A percentile compares a stretch with the other conserved stretches of the same genome.
phyloP scores from a whole-genome alignment of 2,113 vertebrate genomes.

The Xiphias gladius region DNA sequence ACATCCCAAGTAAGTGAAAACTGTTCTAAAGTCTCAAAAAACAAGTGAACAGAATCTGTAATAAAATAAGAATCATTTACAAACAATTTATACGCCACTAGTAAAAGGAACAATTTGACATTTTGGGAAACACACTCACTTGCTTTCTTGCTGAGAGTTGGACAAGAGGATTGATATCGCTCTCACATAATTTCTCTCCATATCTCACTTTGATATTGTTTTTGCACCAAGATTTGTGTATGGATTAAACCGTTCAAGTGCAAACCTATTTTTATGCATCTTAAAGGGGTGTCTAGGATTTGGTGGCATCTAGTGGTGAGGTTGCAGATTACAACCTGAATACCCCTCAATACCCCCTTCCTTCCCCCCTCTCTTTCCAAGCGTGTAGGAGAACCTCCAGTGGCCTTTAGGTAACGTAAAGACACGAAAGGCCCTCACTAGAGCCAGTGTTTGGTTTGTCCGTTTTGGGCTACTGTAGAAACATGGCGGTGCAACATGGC shows the following conservation, averaged over 20 bases:
- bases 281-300: background rate
- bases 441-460: no score
- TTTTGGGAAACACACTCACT: background rate
- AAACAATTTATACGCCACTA: background rate
- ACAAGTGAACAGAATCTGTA: background rate
- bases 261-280: background rate
- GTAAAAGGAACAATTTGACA: background rate
- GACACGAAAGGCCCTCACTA: no score
- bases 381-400: no score
- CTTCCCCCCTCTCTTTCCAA: no score
- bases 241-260: background rate
- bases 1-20: background rate
- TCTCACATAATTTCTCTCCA: no score
- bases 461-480: no score
- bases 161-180: background rate
- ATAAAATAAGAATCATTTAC: background rate
- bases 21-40: background rate
- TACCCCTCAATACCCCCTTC: no score
- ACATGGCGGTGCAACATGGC: no score
- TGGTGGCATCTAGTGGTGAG: no score
- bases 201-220: no score
- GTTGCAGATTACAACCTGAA: no score
- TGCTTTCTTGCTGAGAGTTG: background rate
- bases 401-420: no score
- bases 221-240: background rate